Evolutionary conservation across 2,113 vertebrate species (phyloP).

Genomic region (Taurulus bubalis): DNA sequence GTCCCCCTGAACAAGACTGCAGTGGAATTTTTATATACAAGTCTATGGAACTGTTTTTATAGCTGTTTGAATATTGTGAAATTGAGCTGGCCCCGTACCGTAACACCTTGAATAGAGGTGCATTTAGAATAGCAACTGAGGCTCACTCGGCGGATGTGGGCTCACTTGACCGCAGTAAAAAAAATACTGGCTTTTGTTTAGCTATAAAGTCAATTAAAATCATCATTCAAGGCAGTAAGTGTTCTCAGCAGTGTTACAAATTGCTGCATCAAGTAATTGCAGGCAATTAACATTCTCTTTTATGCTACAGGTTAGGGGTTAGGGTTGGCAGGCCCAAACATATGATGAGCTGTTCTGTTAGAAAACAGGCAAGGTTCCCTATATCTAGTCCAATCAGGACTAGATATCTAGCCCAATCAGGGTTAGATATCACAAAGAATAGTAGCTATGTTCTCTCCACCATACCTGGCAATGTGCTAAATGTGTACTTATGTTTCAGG

Average conservation of each 20-base stretch:
- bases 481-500: slow-evolving; percentile 62
- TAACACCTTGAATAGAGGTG: too few relatives aligned
- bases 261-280: neutral
- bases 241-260: neutral
- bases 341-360: neutral
- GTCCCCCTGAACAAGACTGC: too few relatives aligned
- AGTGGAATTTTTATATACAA: too few relatives aligned
- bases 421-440: neutral
- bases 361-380: neutral
- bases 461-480: neutral
- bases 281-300: neutral
- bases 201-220: neutral
- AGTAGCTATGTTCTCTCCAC: neutral
- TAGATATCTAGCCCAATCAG: too few relatives aligned
- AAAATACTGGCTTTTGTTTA: neutral
- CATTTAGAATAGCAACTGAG: too few relatives aligned
- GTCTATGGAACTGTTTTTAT: too few relatives aligned
- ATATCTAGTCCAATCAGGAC: neutral
- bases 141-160: too few relatives aligned
- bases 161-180: too few relatives aligned
- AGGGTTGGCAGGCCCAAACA: neutral
- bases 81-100: too few relatives aligned
- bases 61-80: too few relatives aligned
- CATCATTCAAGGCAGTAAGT: neutral
- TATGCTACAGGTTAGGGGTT: neutral